Conservation (phyloP, 1,140 invertebrate genomes). For the Bombus pyrosoma region DNA sequence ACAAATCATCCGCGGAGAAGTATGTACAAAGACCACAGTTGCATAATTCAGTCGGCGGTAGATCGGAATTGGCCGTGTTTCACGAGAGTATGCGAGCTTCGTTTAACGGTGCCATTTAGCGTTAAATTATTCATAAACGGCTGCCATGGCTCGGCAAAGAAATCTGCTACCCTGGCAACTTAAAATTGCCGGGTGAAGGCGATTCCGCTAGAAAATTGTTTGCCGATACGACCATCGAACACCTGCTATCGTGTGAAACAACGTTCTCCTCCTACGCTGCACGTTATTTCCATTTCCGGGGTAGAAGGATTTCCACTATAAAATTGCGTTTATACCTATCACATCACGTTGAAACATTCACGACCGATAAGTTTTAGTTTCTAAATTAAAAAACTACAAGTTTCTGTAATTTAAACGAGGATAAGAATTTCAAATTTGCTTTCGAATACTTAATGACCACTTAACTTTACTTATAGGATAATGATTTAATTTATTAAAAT, state of each 20-base stretch:
- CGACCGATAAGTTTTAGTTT: too few relatives aligned
- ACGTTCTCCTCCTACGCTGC: too few relatives aligned
- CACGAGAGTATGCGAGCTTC: background rate
- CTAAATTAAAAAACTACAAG: too few relatives aligned
- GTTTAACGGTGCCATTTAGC: background rate
- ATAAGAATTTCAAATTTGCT: too few relatives aligned
- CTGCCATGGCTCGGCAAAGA: background rate
- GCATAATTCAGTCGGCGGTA: background rate
- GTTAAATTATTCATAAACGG: background rate
- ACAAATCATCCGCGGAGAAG: background rate
- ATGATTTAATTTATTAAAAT: background rate
- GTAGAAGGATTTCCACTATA: background rate
- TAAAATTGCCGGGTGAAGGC: conserved; percentile 6
- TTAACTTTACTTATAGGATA: background rate
- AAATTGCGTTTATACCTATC: too few relatives aligned
- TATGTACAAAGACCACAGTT: background rate
- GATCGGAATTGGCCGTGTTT: background rate
- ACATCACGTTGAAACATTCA: too few relatives aligned
- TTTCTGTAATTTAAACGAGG: too few relatives aligned
- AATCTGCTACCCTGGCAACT: background rate
- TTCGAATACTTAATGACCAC: background rate
- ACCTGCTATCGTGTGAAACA: background rate
- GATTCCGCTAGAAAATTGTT: background rate
- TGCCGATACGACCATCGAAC: background rate
- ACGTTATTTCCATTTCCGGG: background rate